Evolutionary conservation across 2,797 vertebrate species (phyloP).

Genomic region (Lithobates sylvaticus): DNA sequence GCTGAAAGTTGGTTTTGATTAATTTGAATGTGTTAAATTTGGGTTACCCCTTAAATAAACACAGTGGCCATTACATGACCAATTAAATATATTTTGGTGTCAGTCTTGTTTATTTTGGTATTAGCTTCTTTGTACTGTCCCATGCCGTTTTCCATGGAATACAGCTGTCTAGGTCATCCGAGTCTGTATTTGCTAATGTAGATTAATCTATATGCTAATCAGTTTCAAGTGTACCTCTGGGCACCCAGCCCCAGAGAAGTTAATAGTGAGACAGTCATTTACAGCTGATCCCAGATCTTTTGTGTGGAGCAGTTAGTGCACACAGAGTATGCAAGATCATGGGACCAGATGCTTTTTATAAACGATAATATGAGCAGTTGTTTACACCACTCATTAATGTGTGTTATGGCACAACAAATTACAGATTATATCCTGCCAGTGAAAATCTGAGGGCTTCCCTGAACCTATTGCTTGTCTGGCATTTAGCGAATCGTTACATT

Average conservation of each 20-base stretch:
- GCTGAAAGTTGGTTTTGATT: too few relatives aligned
- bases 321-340: not conserved
- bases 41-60: too few relatives aligned
- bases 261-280: constrained; percentile 21
- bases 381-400: constrained; percentile 34
- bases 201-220: constrained; percentile 12
- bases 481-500: not conserved
- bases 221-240: not conserved
- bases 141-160: not conserved
- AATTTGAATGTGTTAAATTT: too few relatives aligned
- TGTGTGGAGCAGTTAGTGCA: constrained; percentile 10
- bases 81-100: too few relatives aligned
- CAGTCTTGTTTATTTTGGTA: too few relatives aligned
- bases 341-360: constrained; percentile 28
- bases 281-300: constrained; percentile 15
- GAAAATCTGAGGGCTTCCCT: constrained; percentile 17
- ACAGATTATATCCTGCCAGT: constrained; percentile 26
- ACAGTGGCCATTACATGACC: too few relatives aligned
- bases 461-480: not conserved
- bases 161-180: not conserved
- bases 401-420: constrained; percentile 34
- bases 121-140: too few relatives aligned
- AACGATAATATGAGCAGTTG: constrained; percentile 29
- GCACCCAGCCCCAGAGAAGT: not conserved
- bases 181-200: not conserved